Evolutionary conservation across 2,888 invertebrate genomes (phyloP).

Genomic region (Globia sparganii): DNA sequence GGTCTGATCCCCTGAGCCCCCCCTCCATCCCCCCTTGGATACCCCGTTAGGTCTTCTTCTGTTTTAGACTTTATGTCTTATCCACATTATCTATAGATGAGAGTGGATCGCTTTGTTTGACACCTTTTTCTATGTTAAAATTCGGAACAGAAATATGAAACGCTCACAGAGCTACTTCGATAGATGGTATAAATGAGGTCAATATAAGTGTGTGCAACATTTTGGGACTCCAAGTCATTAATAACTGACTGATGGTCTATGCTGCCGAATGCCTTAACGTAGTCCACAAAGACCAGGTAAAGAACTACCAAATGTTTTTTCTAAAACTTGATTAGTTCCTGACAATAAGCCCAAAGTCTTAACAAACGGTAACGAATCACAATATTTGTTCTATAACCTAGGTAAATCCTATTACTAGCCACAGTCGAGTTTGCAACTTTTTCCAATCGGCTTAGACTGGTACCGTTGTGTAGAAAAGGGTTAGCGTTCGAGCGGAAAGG

Average conservation of each 20-base stretch:
- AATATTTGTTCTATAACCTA: constrained; percentile 66
- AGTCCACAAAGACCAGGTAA: background rate
- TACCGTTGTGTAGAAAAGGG: constrained; percentile 58
- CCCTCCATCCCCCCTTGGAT: too few relatives aligned
- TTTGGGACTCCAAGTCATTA: background rate
- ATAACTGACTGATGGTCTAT: background rate
- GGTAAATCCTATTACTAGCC: constrained; percentile 77
- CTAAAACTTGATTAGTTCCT: background rate
- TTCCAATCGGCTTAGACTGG: constrained; percentile 79
- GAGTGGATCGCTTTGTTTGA: too few relatives aligned
- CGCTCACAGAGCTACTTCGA: background rate
- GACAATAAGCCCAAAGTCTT: constrained; percentile 14
- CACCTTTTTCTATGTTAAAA: too few relatives aligned
- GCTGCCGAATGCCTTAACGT: background rate
- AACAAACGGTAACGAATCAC: constrained; percentile 61
- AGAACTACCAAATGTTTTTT: too few relatives aligned
- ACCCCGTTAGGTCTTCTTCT: too few relatives aligned
- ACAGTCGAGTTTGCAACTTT: constrained; percentile 76
- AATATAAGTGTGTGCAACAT: background rate
- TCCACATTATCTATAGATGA: too few relatives aligned
- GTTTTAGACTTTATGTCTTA: too few relatives aligned
- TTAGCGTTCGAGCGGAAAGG: constrained; percentile 33
- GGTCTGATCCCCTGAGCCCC: too few relatives aligned
- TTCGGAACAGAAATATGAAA: too few relatives aligned
- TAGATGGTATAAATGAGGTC: background rate